Evolutionary conservation across 2,888 invertebrate species (phyloP).

Genomic region (Diarsia rubi): DNA sequence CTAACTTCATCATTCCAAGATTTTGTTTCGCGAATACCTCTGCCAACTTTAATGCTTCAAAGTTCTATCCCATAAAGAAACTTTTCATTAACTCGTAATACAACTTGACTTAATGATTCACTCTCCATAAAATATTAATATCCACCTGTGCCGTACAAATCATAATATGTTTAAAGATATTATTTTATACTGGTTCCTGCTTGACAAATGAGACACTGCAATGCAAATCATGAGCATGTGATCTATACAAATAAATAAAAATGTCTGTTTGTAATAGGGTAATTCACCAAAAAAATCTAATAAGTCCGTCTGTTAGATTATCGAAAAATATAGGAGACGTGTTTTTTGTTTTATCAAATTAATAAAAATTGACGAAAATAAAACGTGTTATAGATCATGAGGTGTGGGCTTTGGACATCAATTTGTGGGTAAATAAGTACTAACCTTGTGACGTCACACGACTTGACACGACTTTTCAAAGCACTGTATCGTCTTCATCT

Average conservation of each 20-base stretch:
- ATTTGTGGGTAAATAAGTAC: no score
- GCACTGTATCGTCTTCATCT: no score
- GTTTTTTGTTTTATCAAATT: no score
- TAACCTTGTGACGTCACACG: no score
- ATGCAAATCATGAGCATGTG: conserved; percentile 42
- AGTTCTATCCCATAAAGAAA: conserved; percentile 79
- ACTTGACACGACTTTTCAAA: no score
- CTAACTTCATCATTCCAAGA: conserved; percentile 65
- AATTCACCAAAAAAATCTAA: no score
- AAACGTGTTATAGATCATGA: no score
- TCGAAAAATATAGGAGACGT: no score
- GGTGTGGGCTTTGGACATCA: no score
- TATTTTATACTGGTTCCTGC: conserved; percentile 39
- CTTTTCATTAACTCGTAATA: conserved; percentile 69
- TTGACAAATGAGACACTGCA: conserved; percentile 45
- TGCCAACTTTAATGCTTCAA: conserved; percentile 72
- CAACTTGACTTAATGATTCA: conserved; percentile 61
- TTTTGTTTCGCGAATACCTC: conserved; percentile 70
- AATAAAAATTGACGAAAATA: no score
- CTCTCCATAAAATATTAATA: conserved; percentile 57
- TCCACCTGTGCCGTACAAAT: conserved; percentile 67
- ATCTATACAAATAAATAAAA: conserved; percentile 21
- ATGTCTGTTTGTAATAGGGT: no score
- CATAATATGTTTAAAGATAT: conserved; percentile 33
- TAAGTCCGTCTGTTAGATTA: no score